phyloP scores from a whole-genome alignment of 2,888 invertebrate species.

The Seira musarum region DNA sequence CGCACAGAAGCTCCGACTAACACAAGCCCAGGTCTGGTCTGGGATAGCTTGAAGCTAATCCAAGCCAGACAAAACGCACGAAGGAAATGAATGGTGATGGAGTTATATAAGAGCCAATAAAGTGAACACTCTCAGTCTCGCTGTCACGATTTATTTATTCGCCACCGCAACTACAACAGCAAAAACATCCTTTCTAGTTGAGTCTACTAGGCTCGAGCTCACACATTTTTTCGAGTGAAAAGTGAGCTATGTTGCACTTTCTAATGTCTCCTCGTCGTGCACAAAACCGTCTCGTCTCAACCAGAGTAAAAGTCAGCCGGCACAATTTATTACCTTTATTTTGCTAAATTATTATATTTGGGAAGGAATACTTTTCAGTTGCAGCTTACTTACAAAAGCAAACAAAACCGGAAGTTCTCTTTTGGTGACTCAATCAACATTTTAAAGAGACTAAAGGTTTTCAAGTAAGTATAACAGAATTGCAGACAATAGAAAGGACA shows the following conservation, averaged over 20 bases:
- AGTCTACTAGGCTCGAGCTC: background rate
- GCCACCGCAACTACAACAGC: constrained; percentile 22
- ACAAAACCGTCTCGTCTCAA: background rate
- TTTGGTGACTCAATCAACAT: constrained; percentile 44
- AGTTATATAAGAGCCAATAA: constrained; percentile 27
- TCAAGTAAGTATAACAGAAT: too few species aligned
- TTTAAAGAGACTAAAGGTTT: too few species aligned
- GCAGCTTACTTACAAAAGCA: too few species aligned
- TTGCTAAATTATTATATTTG: constrained; percentile 16
- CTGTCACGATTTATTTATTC: constrained; percentile 46
- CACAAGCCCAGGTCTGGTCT: too few species aligned
- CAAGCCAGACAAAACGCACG: background rate
- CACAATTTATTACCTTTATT: constrained; percentile 14
- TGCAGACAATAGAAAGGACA: too few species aligned
- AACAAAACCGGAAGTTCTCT: constrained; percentile 14
- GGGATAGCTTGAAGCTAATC: background rate
- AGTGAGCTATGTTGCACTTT: background rate
- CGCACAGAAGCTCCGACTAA: constrained; percentile 13
- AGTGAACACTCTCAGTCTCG: constrained; percentile 35
- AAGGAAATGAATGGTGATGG: constrained; percentile 6
- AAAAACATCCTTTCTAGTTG: constrained; percentile 1
- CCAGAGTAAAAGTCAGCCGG: constrained; percentile 11
- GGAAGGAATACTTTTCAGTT: background rate
- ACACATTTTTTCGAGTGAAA: background rate
- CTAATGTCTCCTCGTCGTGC: background rate